A percentile compares a stretch with the other conserved stretches of the same genome.
Conservation (phyloP, 2,888 invertebrate genomes). For the Eilema griseolum region DNA sequence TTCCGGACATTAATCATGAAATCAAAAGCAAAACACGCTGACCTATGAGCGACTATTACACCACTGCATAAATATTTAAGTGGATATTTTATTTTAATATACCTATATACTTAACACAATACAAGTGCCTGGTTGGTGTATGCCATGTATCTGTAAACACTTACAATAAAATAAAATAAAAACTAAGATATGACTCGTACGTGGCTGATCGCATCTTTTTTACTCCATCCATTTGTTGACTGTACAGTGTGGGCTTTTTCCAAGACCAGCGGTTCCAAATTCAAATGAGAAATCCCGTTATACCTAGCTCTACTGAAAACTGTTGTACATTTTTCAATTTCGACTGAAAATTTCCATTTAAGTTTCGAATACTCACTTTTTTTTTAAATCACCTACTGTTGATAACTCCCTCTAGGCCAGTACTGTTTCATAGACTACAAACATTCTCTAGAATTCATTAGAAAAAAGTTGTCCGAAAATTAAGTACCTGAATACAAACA, state of each 20-base stretch:
- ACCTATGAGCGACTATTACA: neutral
- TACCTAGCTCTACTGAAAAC: neutral
- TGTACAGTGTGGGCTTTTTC: neutral
- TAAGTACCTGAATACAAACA: no score
- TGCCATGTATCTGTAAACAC: no score
- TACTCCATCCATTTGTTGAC: neutral
- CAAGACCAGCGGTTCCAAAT: neutral
- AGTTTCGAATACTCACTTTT: neutral
- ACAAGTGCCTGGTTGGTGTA: no score
- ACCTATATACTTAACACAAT: no score
- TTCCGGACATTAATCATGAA: neutral
- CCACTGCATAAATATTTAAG: neutral
- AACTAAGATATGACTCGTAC: neutral
- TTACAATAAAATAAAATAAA: no score
- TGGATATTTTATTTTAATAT: neutral
- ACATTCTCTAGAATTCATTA: neutral
- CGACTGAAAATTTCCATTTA: neutral
- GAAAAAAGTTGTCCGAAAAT: neutral
- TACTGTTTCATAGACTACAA: neutral
- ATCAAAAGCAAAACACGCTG: neutral
- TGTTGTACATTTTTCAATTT: neutral
- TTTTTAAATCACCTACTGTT: neutral
- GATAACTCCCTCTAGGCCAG: no score
- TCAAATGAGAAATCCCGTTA: slow-evolving; percentile 1
- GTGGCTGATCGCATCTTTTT: neutral